Evolutionary conservation across 1,140 invertebrate genomes (phyloP).

Genomic region (Homarus americanus): DNA sequence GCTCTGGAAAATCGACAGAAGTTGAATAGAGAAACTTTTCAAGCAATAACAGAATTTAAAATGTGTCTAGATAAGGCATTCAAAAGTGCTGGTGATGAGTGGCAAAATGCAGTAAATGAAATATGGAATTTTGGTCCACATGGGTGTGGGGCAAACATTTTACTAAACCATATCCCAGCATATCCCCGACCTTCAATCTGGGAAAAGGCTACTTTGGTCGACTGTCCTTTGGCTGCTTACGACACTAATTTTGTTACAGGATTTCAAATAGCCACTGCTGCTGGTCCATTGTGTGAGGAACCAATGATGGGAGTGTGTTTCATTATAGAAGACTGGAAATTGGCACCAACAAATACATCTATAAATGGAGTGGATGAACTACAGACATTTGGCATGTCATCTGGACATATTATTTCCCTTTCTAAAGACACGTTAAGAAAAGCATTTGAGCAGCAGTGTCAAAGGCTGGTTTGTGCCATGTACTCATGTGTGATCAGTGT

Average conservation of each 20-base stretch:
- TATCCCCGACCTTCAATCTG: slow-evolving; percentile 69
- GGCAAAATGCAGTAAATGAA: slow-evolving; percentile 81
- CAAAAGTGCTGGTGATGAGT: slow-evolving; percentile 78
- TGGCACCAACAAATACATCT: slow-evolving; percentile 77
- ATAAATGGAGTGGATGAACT: slow-evolving; percentile 43
- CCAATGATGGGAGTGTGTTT: slow-evolving; percentile 97
- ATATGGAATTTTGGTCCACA: slow-evolving; percentile 96
- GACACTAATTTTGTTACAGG: slow-evolving; percentile 93
- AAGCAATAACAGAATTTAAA: slow-evolving; percentile 83
- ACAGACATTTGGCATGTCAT: slow-evolving; percentile 79
- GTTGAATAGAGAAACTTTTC: slow-evolving; percentile 79
- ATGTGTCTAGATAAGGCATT: slow-evolving; percentile 83
- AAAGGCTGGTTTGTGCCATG: slow-evolving; percentile 97
- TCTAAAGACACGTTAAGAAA: slow-evolving; percentile 93
- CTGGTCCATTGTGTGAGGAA: slow-evolving; percentile 96
- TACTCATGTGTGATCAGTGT: slow-evolving; percentile 96
- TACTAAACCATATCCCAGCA: slow-evolving; percentile 83
- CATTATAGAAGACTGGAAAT: slow-evolving; percentile 89
- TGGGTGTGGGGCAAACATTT: slow-evolving; percentile 91
- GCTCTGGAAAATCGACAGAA: slow-evolving; percentile 39
- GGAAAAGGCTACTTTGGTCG: slow-evolving; percentile 48
- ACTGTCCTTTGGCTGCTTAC: slow-evolving; percentile 78
- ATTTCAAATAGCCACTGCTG: slow-evolving; percentile 93
- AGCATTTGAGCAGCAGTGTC: slow-evolving; percentile 93
- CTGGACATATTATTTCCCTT: slow-evolving; percentile 94